These are phyloP conservation scores for Stomatorhinus ivindoensis DNA, from an alignment of 2,113 vertebrate genomes.

Conservation along the genomic window DNA sequence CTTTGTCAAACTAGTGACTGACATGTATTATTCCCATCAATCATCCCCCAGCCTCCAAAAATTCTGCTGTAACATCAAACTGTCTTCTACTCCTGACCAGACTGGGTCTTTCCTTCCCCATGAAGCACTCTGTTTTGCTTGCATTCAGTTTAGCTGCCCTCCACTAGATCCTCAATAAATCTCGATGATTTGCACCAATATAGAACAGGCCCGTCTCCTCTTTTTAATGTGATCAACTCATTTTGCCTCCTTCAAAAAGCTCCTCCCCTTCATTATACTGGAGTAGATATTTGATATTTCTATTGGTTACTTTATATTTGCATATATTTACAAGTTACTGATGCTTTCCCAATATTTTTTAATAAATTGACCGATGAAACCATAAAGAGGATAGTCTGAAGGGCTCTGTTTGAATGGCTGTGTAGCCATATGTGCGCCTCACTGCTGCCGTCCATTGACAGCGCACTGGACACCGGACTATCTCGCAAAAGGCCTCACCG, in stretches of 20 bases:
- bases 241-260: not conserved
- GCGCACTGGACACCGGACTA: not conserved
- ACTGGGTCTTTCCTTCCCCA: not conserved
- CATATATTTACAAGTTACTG: not conserved
- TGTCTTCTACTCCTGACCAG: not conserved
- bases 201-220: not conserved
- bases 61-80: not conserved
- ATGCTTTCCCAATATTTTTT: not conserved
- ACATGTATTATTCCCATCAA: not conserved
- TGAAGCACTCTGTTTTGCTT: not conserved
- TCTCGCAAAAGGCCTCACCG: conserved; percentile 33
- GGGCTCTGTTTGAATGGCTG: conserved; percentile 20
- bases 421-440: conserved; percentile 18
- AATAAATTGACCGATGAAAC: not conserved
- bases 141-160: not conserved
- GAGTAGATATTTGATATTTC: not conserved
- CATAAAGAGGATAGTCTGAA: not conserved
- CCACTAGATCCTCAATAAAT: not conserved
- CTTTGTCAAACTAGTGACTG: not conserved
- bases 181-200: not conserved
- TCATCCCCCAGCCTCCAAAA: not conserved
- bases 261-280: not conserved
- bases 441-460: conserved; percentile 37
- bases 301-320: not conserved
- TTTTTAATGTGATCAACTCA: not conserved